Conservation (phyloP, 2,888 invertebrate species). For the Blera fallax region DNA sequence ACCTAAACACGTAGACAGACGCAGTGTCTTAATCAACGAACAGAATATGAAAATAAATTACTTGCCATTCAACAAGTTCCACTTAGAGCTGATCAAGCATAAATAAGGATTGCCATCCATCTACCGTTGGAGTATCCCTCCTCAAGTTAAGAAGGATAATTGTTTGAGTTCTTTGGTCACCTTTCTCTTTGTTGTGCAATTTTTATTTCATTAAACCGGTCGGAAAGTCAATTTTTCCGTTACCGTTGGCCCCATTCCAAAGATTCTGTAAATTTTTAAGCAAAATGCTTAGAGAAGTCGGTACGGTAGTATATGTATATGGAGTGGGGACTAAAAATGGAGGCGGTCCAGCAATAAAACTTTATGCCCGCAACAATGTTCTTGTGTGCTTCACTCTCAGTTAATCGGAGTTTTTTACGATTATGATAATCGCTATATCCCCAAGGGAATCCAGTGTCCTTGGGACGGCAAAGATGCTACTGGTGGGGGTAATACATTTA, state of each 20-base stretch:
- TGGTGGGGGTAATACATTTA: constrained; percentile 5
- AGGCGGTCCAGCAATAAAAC: constrained; percentile 44
- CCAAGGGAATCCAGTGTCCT: constrained; percentile 21
- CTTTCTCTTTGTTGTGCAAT: constrained; percentile 22
- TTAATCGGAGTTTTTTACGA: constrained; percentile 57
- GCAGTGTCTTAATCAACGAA: background rate
- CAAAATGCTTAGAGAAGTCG: constrained; percentile 6
- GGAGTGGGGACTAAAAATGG: background rate
- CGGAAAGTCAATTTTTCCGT: background rate
- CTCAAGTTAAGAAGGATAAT: background rate
- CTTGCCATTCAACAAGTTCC: constrained; percentile 2
- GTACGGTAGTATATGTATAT: too few species aligned
- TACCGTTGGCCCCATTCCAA: background rate
- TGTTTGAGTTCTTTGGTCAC: background rate
- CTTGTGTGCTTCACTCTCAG: constrained; percentile 29
- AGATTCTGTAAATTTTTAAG: constrained; percentile 4
- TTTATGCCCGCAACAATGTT: constrained; percentile 60
- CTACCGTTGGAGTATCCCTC: background rate
- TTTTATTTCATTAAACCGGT: constrained; percentile 16
- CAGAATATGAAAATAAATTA: constrained; percentile 6
- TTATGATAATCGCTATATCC: constrained; percentile 54
- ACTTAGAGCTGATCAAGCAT: constrained; percentile 3
- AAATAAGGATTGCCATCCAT: constrained; percentile 20
- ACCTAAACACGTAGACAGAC: background rate
- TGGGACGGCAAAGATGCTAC: background rate